Evolutionary conservation across 2,888 invertebrate genomes (phyloP).

Genomic region (Watsonalla cultraria): DNA sequence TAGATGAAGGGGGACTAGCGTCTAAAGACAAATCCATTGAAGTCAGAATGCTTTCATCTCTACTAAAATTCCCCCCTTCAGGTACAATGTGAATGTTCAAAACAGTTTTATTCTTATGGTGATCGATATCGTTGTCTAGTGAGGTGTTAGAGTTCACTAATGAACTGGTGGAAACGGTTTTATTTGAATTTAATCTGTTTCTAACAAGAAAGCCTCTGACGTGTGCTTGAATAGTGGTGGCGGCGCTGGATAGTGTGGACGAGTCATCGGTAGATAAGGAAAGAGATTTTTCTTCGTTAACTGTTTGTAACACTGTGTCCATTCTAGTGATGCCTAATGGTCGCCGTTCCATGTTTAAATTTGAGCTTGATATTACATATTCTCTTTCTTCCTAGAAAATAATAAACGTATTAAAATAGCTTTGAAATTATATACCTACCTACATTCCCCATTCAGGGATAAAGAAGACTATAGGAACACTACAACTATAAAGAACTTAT

Average conservation of each 20-base stretch:
- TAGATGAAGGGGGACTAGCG: constrained; percentile 59
- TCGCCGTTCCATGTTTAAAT: constrained; percentile 52
- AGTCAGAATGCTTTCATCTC: constrained; percentile 64
- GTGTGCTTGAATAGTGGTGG: constrained; percentile 83
- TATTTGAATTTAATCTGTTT: constrained; percentile 65
- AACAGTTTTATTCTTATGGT: constrained; percentile 56
- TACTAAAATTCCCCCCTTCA: constrained; percentile 56
- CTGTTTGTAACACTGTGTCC: constrained; percentile 71
- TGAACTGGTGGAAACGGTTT: constrained; percentile 58
- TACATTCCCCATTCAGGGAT: too few species aligned
- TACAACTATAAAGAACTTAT: too few species aligned
- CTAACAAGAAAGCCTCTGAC: constrained; percentile 83
- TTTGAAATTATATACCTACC: background rate
- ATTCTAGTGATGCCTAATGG: constrained; percentile 59
- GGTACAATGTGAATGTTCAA: constrained; percentile 71
- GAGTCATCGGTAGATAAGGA: constrained; percentile 73
- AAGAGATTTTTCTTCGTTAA: constrained; percentile 73
- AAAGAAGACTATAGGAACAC: too few species aligned
- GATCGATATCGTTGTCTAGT: constrained; percentile 51
- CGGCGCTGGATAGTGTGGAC: constrained; percentile 75
- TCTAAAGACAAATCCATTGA: constrained; percentile 67
- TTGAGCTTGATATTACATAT: constrained; percentile 28
- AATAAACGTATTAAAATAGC: constrained; percentile 6
- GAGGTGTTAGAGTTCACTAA: constrained; percentile 55
- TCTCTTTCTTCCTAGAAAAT: constrained; percentile 49